Base-by-base conservation (phyloP, 2,797 vertebrate species). In the Okamejei kenojei region DNA sequence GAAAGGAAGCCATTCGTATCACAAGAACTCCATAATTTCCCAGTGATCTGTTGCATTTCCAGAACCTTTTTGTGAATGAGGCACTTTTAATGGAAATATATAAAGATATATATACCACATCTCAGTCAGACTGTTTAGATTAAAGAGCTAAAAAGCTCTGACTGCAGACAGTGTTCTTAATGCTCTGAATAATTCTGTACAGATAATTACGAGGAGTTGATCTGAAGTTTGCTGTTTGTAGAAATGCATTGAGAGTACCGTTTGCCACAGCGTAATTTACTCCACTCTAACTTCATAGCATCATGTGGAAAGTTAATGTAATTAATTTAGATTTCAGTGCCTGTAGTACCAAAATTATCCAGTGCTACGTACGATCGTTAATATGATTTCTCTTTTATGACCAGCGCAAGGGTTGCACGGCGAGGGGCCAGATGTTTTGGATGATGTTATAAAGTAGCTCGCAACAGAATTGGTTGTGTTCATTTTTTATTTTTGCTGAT, bases 161-260 rank as follows among this genome's bases (percentile, higher is more conserved):
- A 13, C 29, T n/a, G 29, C 26, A 13, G 58, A 63, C 5, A 7
- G 26, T 4, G 0, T 17, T 7, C 26, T 58, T 5, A 32, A 88
- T 88, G 58, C n/a, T 88, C 5, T 88, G 61, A 65, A 65, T 88
- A 32, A 88, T 88, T 32, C n/a, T 88, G 29, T 65, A 65, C 84
- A 65, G 29, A 32, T 65, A n/a, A 88, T n/a, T 32, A 29, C 19
- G 11, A 13, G 61, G 84, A 32, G 65, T n/a, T 19, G 61, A 61
- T 65, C 84, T 88, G 61, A 65, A 63, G 61, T 32, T 32, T 88
- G 7, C 29, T 32, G 82, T 63, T 86, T 86, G 82, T 86, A 19
- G 6, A 17, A 61, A n/a, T 32, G 26, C 17, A 10, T 86, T 63
- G 26, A 86, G 9, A 32, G 11, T 26, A 63, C 61, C 17, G 26